A percentile compares a stretch with the other conserved stretches of the same genome.
These are phyloP conservation scores for Pluvialis apricaria DNA, from an alignment of 2,113 vertebrate genomes.

Conservation along the genomic window DNA sequence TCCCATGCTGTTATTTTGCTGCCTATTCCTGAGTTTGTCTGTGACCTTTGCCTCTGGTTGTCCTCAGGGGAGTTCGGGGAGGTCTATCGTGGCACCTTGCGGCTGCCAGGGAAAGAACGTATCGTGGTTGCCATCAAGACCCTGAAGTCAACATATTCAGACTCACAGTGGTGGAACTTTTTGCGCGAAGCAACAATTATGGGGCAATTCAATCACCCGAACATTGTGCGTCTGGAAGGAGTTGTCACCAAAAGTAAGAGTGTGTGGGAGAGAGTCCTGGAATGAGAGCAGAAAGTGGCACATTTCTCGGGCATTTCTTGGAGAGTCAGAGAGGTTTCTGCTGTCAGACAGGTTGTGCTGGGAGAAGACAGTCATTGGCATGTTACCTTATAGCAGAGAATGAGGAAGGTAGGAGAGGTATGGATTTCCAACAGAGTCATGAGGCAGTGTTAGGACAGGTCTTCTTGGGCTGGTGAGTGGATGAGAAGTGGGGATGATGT, in stretches of 20 bases:
- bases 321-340: no score
- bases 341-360: not conserved
- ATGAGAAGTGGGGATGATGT: not conserved
- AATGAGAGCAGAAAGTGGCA: not conserved
- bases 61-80: constrained; percentile 91
- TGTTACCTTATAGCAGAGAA: not conserved
- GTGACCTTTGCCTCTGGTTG: not conserved
- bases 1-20: not conserved
- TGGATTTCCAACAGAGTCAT: not conserved
- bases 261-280: not conserved
- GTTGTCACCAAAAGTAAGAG: constrained; percentile 87
- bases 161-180: constrained; percentile 89
- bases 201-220: constrained; percentile 92
- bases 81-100: constrained; percentile 86
- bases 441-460: not conserved
- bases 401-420: not conserved
- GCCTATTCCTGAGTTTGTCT: not conserved
- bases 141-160: constrained; percentile 88
- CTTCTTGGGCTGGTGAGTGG: not conserved
- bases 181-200: constrained; percentile 92
- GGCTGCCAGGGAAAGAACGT: constrained; percentile 80
- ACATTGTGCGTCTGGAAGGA: constrained; percentile 90
- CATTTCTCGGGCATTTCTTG: not conserved
- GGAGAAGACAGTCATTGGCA: not conserved
- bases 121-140: constrained; percentile 90